Conservation (phyloP, 2,888 invertebrate species). For the Rhamnusium bicolor region DNA sequence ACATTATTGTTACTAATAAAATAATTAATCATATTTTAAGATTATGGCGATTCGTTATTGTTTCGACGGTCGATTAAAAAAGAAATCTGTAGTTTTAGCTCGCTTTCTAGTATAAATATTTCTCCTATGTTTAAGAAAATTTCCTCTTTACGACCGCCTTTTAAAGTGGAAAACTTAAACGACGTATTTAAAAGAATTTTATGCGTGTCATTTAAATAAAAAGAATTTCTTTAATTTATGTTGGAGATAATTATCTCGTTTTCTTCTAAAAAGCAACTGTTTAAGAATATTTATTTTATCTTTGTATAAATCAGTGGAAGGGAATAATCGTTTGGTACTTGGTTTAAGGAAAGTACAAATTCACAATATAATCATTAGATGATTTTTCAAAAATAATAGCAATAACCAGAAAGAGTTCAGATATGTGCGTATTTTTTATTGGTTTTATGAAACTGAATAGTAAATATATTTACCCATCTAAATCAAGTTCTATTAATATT, state of each 20-base stretch:
- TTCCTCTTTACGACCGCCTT: background rate
- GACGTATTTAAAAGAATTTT: background rate
- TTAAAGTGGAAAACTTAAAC: background rate
- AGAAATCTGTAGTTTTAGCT: slow-evolving; percentile 35
- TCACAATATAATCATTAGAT: too few species aligned
- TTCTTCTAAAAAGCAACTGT: background rate
- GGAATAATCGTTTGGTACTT: too few species aligned
- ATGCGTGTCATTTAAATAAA: background rate
- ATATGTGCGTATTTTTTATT: too few species aligned
- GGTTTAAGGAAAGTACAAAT: too few species aligned
- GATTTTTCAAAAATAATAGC: too few species aligned
- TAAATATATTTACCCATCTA: too few species aligned
- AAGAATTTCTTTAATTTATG: background rate
- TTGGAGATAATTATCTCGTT: background rate
- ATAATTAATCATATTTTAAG: background rate
- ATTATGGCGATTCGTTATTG: background rate
- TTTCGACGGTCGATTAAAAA: slow-evolving; percentile 24
- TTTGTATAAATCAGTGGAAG: too few species aligned
- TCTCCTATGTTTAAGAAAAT: slow-evolving; percentile 17
- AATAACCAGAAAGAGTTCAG: too few species aligned
- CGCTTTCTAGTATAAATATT: slow-evolving; percentile 37
- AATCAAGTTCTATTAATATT: too few species aligned
- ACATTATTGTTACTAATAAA: background rate
- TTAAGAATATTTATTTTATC: background rate
- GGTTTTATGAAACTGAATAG: too few species aligned